Base-by-base conservation (phyloP, 2,888 invertebrate species). In the Ariolimax columbianus region DNA sequence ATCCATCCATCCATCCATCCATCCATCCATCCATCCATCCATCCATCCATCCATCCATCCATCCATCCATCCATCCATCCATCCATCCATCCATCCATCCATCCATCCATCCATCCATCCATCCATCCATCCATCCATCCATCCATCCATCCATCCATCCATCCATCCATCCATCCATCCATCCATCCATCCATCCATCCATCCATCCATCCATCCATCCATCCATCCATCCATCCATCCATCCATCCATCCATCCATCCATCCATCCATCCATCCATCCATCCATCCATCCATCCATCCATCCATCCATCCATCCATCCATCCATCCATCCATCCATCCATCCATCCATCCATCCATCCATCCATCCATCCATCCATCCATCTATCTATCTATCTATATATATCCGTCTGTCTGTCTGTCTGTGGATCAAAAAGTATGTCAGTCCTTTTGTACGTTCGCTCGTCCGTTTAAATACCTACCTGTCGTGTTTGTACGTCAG, bases 1-100 rank as follows among this genome's bases (percentile, higher is more conserved):
- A 59, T 59, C 59, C 59, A 59, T 59, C 59, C 59, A 59, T 59
- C 59, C 59, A 59, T 59, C 59, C 59, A 59, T 59, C 59, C 59
- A 59, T 59, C 59, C 59, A 59, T 59, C 59, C 59, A 59, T 59
- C 59, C 59, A 59, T 59, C 59, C 59, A 59, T 59, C 59, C 59
- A 59, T 59, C 59, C 59, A 59, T 59, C 59, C 59, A 59, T 59
- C 59, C 59, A 59, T 59, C 59, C 59, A 59, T 59, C 59, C 59
- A 59, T 59, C 59, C 59, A 59, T 59, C 59, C 59, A 59, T 59
- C 59, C 59, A 59, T 59, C 59, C 59, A 59, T 59, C 59, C 59
- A 59, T 59, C 59, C 59, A 59, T 59, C 59, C 59, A 59, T 59
- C 59, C 59, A 59, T 59, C 59, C 59, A 59, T 59, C 59, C 59